Base-by-base conservation (phyloP, 2,888 invertebrate species). In the Eupsilia transversa region DNA sequence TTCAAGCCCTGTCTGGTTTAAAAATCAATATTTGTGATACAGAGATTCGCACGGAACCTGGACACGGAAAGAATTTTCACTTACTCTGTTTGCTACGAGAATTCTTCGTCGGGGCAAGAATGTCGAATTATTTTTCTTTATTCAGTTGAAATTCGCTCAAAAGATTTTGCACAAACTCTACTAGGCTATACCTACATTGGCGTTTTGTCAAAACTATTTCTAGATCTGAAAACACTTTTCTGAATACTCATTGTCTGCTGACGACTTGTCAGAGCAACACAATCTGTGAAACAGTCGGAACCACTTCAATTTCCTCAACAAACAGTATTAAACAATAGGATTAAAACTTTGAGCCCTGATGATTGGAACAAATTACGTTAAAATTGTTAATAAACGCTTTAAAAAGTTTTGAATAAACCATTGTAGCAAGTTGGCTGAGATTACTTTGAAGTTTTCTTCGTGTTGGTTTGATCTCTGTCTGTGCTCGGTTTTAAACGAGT, bases 181-280 rank as follows among this genome's bases (percentile, higher is more conserved):
- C 77, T 78, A 77, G 66, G 75, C 35, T 67, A 57, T 77, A 77
- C 35, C 41, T 54, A 69, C 74, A 80, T 83, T 86, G 85, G 84
- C 86, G 73, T 83, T 72, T 75, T 86, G 79, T 85, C 85, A 85
- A 85, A 81, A 84, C 79, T 84, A 86, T 85, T 85, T 86, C 74
- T 64, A 85, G 80, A 74, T 72, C 61, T 30, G 64, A 70, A 80
- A 80, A 75, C 61, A 78, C 67, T 83, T 72, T 74, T 74, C 52
- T 68, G 54, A 72, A 76, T 86, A 61, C 69, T 72, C 61, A 84
- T 80, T 83, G 74, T 80, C 71, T 72, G 35, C 35, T 20, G 70
- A 74, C 33, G 56, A 54, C 56, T 83, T 60, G 49, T 75, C n/a
- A 66, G 60, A 72, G 69, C 66, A 61, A 68, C 46, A 74, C 56